Conservation (phyloP, 2,113 vertebrate genomes). For the Anhinga rufa region DNA sequence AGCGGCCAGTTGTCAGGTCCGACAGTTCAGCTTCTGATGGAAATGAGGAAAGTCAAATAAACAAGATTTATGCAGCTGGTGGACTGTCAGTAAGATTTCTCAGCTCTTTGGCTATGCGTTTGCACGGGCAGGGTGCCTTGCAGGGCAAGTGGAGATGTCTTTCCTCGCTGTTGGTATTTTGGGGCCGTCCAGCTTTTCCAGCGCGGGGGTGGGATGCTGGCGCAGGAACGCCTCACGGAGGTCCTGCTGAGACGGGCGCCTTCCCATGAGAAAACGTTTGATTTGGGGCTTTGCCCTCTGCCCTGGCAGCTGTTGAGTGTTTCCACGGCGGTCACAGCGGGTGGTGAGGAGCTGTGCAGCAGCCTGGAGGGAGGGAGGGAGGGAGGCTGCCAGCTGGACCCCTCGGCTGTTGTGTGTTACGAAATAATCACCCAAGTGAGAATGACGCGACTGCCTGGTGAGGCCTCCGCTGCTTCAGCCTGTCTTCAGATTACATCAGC, state of each 20-base stretch:
- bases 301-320: neutral
- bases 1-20: neutral
- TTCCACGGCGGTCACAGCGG: neutral
- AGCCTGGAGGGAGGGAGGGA: neutral
- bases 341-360: neutral
- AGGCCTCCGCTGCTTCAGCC: neutral
- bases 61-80: neutral
- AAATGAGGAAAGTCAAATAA: neutral
- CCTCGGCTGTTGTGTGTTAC: neutral
- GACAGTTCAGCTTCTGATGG: neutral
- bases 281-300: neutral
- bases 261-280: neutral
- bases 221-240: rapidly evolving
- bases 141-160: neutral
- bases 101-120: neutral
- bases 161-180: neutral
- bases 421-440: neutral
- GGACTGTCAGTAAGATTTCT: neutral
- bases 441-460: neutral
- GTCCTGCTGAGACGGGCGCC: neutral
- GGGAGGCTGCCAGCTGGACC: neutral
- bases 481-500: neutral
- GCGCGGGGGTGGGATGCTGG: rapidly evolving
- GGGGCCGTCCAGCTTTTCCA: neutral
- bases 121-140: neutral